Percentiles rank a stretch among this genome's conserved stretches.
phyloP scores from a whole-genome alignment of 2,888 invertebrate genomes.

The Xestobium rufovillosum region DNA sequence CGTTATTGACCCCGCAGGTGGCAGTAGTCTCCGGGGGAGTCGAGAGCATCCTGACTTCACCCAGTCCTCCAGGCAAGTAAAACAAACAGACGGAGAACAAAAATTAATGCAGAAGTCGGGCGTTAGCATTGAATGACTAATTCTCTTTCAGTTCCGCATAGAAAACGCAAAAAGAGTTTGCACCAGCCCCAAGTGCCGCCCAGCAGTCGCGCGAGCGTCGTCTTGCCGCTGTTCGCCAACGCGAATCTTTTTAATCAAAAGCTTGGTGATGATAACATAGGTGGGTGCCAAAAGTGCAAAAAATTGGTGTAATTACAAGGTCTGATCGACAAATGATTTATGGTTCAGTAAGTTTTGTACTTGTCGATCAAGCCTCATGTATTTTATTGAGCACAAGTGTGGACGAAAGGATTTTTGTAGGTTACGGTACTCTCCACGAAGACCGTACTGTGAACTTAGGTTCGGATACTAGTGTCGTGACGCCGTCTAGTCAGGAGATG shows the following conservation, averaged over 20 bases:
- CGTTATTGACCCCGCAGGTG: conserved; percentile 36
- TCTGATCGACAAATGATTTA: conserved; percentile 4
- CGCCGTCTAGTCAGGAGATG: conserved; percentile 41
- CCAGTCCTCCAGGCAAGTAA: conserved; percentile 56
- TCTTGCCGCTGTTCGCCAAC: conserved; percentile 60
- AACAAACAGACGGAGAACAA: too few species aligned
- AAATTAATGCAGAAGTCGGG: conserved; percentile 5
- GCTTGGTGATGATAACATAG: conserved; percentile 45
- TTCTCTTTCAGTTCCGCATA: conserved; percentile 34
- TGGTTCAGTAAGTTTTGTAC: too few species aligned
- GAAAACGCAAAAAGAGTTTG: conserved; percentile 44
- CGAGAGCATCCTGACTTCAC: conserved; percentile 45
- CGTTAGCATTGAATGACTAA: background rate
- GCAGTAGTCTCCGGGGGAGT: conserved; percentile 40
- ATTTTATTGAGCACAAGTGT: background rate
- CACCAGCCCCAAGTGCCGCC: conserved; percentile 51
- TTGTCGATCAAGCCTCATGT: too few species aligned
- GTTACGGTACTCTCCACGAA: conserved; percentile 68
- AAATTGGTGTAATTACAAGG: conserved; percentile 6
- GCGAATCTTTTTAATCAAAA: conserved; percentile 52
- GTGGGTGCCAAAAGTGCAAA: conserved; percentile 26
- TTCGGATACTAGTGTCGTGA: conserved; percentile 56
- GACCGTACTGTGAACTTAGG: conserved; percentile 54
- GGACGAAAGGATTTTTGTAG: conserved; percentile 38
- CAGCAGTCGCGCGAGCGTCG: conserved; percentile 68